A percentile compares a stretch with the other conserved stretches of the same genome.
phyloP scores from a whole-genome alignment of 1,140 invertebrate genomes.

The Drosophila punjabiensis region DNA sequence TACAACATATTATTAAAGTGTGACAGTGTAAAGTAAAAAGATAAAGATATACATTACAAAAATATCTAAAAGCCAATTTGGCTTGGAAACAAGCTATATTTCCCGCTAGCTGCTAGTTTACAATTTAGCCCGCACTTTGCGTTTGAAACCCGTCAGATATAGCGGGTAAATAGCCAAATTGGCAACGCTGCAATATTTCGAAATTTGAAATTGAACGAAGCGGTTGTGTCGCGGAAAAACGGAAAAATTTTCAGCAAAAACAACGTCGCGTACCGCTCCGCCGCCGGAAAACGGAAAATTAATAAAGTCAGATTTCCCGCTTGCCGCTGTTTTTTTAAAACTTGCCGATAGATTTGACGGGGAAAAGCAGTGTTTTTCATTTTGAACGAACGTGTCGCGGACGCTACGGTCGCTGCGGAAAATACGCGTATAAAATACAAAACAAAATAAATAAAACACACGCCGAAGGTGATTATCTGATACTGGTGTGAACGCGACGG shows the following conservation, averaged over 20 bases:
- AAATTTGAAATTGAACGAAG: too few species aligned
- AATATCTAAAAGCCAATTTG: too few species aligned
- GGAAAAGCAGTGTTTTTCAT: not conserved
- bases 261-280: constrained; percentile 2
- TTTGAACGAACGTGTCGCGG: constrained; percentile 7
- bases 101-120: too few species aligned
- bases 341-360: not conserved
- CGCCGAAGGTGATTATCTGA: constrained; percentile 4
- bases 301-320: not conserved
- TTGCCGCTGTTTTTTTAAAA: not conserved
- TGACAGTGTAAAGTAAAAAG: too few species aligned
- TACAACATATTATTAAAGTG: too few species aligned
- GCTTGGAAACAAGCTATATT: too few species aligned
- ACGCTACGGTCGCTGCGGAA: constrained; percentile 2
- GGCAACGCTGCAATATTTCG: too few species aligned
- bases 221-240: not conserved
- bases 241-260: not conserved
- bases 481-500: constrained; percentile 1
- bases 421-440: not conserved
- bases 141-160: too few species aligned
- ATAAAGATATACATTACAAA: too few species aligned
- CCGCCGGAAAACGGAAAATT: not conserved
- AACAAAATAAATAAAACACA: not conserved
- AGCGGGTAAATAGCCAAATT: too few species aligned
- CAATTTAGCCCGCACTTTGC: too few species aligned